phyloP scores from a whole-genome alignment of 2,888 invertebrate species.

The Lypha dubia region DNA sequence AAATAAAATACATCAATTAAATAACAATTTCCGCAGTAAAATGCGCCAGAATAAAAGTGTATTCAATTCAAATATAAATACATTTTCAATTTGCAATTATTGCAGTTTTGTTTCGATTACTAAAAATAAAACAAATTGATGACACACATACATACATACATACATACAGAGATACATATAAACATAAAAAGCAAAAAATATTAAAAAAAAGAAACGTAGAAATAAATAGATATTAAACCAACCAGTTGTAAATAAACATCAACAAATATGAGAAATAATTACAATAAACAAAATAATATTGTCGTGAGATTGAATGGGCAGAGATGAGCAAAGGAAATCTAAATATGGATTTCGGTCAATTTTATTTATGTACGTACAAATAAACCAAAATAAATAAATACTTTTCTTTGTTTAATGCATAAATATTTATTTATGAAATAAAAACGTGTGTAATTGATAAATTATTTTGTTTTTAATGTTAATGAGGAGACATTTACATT shows the following conservation, averaged over 20 bases:
- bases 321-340: neutral
- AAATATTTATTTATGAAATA: neutral
- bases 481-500: constrained; percentile 2
- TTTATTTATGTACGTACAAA: neutral
- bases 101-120: neutral
- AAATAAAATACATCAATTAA: neutral
- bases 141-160: too few relatives aligned
- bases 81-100: constrained; percentile 41
- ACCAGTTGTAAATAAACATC: constrained; percentile 42
- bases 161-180: too few relatives aligned
- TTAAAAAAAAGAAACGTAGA: too few relatives aligned
- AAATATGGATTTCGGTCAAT: constrained; percentile 34
- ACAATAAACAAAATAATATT: neutral
- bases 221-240: constrained; percentile 20
- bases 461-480: constrained; percentile 13
- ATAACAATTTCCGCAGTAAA: constrained; percentile 28
- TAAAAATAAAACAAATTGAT: neutral
- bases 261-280: constrained; percentile 21
- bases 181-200: constrained; percentile 1
- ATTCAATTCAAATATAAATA: constrained; percentile 4
- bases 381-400: neutral
- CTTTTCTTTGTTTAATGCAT: neutral
- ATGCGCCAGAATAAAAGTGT: neutral
- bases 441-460: neutral
- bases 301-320: neutral